Evolutionary conservation across 2,797 vertebrate genomes (phyloP), one percentile per base, ranked within the genome.

Genomic region (Micropoecilia bifurca): DNA sequence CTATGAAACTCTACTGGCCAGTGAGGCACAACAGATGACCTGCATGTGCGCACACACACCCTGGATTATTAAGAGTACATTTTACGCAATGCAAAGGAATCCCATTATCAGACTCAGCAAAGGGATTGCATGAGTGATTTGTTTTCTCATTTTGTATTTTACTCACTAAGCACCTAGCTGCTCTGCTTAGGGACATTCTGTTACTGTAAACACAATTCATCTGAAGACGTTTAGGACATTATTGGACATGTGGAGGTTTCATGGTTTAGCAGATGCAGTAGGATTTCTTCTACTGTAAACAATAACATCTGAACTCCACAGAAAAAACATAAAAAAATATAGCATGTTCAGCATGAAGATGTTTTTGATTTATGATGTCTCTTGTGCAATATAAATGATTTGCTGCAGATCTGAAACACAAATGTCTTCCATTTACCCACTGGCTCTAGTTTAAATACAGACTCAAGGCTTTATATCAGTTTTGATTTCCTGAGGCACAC

Each of bases 31-130:
- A 63, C 75, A 87, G 75, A 89, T 90, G 90, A 90, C 80, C 57
- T 81, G 73, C 47, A 71, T 80, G 78, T 86, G 53, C 68, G 73
- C 75, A 74, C 75, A 75, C 83, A 82, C 25, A 39, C 22, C 71
- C 7, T 57, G 86, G 90, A 93, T 94, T 93, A 93, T 83, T 39
- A 83, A 46, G 71, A 61, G 61, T 45, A 80, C 69, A 76, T 88
- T 87, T 86, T 79, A 78, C 80, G 83, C 84, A 89, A 82, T 73
- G 83, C 48, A 57, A 33, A 75, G 66, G 45, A 45, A 72, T 78
- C 76, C 43, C 16, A 53, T 72, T 47, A 53, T 73, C n/a, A 80
- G 46, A 55, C 3, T 57, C 20, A 80, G 13, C 55, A 30, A 63
- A 39, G 2, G 10, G 48, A 77, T 82, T 25, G 3, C 61, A n/a